phyloP scores from a whole-genome alignment of 2,113 vertebrate species.

The Acanthochromis polyacanthus region DNA sequence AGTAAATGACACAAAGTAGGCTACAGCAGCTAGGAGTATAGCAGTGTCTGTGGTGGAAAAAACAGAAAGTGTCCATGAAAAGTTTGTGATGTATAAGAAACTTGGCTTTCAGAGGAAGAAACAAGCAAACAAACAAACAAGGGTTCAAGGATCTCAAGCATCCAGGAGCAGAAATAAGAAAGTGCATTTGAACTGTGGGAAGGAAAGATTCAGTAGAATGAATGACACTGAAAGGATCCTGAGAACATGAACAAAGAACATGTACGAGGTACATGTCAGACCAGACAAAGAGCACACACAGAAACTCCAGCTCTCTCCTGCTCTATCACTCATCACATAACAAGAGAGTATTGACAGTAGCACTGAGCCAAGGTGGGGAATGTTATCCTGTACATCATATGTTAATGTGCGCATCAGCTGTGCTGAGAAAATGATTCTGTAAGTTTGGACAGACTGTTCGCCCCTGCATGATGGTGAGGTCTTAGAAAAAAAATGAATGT shows the following conservation, averaged over 20 bases:
- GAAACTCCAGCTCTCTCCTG: background rate
- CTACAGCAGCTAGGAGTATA: no score
- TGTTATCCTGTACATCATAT: background rate
- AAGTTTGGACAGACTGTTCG: slow-evolving; percentile 17
- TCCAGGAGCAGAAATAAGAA: background rate
- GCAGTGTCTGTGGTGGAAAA: no score
- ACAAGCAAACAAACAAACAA: no score
- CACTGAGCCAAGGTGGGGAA: background rate
- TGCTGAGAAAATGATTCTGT: slow-evolving; percentile 14
- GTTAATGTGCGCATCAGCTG: slow-evolving; percentile 23
- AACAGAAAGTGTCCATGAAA: no score
- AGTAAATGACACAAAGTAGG: no score
- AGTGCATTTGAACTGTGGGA: background rate
- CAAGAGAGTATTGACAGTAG: background rate
- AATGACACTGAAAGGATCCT: background rate
- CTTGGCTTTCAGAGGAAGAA: no score
- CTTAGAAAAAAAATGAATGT: background rate
- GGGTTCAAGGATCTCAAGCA: no score
- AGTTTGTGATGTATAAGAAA: no score
- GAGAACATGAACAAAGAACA: background rate
- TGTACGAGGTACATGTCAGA: background rate
- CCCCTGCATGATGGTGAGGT: slow-evolving; percentile 2
- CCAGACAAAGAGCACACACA: background rate
- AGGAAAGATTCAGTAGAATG: background rate
- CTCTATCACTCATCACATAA: background rate